Evolutionary conservation across 1,140 invertebrate genomes (phyloP).

Genomic region (Fopius arisanus): DNA sequence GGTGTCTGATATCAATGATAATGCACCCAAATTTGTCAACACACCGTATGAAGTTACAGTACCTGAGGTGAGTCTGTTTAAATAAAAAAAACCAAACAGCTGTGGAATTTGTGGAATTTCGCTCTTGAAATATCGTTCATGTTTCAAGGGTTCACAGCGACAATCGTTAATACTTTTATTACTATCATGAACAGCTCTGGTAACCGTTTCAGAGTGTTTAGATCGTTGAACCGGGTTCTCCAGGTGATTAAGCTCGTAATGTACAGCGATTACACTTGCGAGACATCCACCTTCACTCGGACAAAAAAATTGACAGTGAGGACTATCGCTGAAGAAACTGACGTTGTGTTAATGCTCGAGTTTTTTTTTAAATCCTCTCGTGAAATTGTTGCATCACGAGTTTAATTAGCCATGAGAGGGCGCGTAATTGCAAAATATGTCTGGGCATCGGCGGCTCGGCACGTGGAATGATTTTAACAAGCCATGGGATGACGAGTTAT

Average conservation of each 20-base stretch:
- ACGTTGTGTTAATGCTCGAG: not conserved
- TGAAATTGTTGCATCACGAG: not conserved
- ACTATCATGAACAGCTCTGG: not conserved
- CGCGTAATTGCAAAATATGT: slow-evolving; percentile 24
- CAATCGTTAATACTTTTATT: no score
- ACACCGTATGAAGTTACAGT: slow-evolving; percentile 84
- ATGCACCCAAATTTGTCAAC: slow-evolving; percentile 81
- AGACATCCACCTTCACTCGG: not conserved
- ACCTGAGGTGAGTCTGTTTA: slow-evolving; percentile 80
- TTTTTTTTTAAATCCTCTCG: not conserved
- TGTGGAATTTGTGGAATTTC: no score
- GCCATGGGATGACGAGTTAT: not conserved
- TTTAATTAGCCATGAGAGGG: slow-evolving; percentile 24
- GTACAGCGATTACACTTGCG: not conserved
- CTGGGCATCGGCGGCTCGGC: slow-evolving; percentile 17
- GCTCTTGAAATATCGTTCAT: no score
- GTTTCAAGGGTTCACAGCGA: no score
- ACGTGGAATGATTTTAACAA: slow-evolving; percentile 34
- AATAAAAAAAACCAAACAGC: no score
- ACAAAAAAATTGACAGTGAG: not conserved
- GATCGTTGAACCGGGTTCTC: not conserved
- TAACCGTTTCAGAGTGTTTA: not conserved
- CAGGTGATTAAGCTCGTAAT: not conserved
- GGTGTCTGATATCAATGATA: slow-evolving; percentile 91
- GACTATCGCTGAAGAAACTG: not conserved